Evolutionary conservation across 2,888 invertebrate species (phyloP).

Genomic region (Gandaritis pyraliata): DNA sequence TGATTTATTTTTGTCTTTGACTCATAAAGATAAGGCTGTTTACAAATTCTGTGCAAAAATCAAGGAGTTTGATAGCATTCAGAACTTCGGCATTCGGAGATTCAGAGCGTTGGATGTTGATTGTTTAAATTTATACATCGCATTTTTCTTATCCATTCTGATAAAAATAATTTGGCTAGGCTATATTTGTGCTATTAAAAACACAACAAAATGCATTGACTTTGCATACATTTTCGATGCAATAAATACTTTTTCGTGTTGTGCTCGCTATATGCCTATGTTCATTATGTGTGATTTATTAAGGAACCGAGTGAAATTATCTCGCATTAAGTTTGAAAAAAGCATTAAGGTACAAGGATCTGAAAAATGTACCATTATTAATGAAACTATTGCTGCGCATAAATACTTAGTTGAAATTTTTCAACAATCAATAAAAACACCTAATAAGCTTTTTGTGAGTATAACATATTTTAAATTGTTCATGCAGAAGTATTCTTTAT

Average conservation of each 20-base stretch:
- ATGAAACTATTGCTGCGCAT: constrained; percentile 2
- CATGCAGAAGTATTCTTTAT: no score
- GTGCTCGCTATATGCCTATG: constrained; percentile 3
- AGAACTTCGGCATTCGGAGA: background rate
- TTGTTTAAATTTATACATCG: background rate
- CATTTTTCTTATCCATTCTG: background rate
- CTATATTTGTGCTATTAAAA: background rate
- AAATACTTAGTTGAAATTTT: background rate
- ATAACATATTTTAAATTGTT: background rate
- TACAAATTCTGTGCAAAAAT: background rate
- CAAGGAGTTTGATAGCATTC: background rate
- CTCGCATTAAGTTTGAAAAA: constrained; percentile 3
- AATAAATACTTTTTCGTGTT: background rate
- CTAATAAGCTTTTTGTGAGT: background rate
- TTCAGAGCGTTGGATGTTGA: background rate
- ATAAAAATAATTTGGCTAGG: background rate
- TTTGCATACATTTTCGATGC: background rate
- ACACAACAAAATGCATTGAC: background rate
- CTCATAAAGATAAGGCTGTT: background rate
- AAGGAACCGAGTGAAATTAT: background rate
- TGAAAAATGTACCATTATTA: background rate
- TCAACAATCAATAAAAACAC: background rate
- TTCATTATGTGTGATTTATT: background rate
- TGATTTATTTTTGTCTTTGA: background rate
- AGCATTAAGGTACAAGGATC: background rate